phyloP scores from a whole-genome alignment of 2,888 invertebrate genomes.

The Atethmia centrago region DNA sequence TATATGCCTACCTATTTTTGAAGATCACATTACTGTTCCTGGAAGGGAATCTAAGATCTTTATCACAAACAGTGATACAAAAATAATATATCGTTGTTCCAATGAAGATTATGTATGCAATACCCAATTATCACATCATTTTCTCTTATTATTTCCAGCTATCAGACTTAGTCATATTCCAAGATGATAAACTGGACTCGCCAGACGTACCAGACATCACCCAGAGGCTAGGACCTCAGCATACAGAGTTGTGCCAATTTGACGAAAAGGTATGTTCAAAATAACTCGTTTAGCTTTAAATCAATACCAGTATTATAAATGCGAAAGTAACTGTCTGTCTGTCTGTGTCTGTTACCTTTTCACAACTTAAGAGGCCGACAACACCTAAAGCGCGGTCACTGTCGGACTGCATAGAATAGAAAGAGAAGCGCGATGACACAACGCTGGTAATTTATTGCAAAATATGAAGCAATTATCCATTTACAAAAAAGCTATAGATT shows the following conservation, averaged over 20 bases:
- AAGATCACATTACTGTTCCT: neutral
- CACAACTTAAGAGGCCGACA: no score
- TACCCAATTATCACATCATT: neutral
- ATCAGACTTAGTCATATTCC: slow-evolving; percentile 71
- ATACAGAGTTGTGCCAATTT: slow-evolving; percentile 84
- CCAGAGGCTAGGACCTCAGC: slow-evolving; percentile 85
- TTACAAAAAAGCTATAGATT: no score
- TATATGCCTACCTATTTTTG: neutral
- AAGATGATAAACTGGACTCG: slow-evolving; percentile 75
- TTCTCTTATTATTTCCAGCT: slow-evolving; percentile 67
- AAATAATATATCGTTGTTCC: no score
- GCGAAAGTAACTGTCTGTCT: neutral
- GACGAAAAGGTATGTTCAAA: slow-evolving; percentile 73
- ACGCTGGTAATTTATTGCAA: no score
- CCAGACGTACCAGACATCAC: slow-evolving; percentile 83
- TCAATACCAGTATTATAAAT: neutral
- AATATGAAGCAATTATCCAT: no score
- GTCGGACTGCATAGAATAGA: no score
- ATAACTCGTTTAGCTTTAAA: neutral
- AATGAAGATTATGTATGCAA: no score
- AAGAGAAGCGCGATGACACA: no score
- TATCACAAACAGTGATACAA: neutral
- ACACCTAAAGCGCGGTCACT: no score
- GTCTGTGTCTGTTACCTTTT: neutral
- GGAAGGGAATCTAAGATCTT: neutral